Conservation (phyloP, 2,888 invertebrate genomes). For the Agrotis clavis region DNA sequence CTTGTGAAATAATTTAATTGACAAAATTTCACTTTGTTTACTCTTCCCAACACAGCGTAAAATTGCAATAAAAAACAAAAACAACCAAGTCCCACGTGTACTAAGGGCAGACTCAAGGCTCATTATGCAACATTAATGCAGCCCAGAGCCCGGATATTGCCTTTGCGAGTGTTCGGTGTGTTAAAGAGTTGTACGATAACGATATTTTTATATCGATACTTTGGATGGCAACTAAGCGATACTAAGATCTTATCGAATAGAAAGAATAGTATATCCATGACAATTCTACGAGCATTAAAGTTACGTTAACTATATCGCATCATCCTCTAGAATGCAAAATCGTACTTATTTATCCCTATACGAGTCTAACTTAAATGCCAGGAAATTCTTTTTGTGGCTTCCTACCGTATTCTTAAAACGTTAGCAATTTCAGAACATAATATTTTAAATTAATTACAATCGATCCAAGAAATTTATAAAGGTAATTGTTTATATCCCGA, state of each 20-base stretch:
- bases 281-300: not conserved
- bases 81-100: conserved; percentile 3
- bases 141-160: conserved; percentile 50
- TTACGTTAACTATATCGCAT: not conserved
- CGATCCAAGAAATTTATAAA: not conserved
- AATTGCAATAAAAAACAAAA: not conserved
- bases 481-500: not conserved
- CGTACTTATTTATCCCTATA: not conserved
- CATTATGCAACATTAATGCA: conserved; percentile 59
- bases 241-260: not conserved
- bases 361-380: not conserved
- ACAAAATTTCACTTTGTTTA: not conserved
- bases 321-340: not conserved
- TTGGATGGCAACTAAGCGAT: not conserved
- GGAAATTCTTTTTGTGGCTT: not conserved
- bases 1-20: not conserved
- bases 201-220: not conserved
- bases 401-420: not conserved
- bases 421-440: not conserved
- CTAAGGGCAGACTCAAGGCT: conserved; percentile 18
- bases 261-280: too few species aligned
- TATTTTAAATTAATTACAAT: not conserved
- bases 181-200: not conserved
- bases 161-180: conserved; percentile 18
- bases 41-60: not conserved